These are phyloP conservation scores for Rhea americana DNA, from an alignment of 2,113 vertebrate genomes.

Conservation along the genomic window DNA sequence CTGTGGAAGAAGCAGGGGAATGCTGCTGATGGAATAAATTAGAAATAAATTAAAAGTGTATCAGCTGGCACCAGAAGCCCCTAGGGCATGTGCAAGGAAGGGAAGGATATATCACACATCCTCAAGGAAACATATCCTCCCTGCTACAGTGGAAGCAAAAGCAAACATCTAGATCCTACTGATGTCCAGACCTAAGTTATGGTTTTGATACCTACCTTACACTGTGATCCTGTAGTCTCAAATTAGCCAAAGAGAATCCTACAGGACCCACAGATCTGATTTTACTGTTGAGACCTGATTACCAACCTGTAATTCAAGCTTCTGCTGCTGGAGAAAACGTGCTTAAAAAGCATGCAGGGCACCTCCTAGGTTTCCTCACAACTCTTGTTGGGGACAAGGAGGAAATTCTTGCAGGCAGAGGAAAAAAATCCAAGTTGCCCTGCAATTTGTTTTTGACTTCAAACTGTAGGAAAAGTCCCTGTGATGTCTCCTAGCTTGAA, in stretches of 20 bases:
- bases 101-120: background rate
- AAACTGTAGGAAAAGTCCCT: background rate
- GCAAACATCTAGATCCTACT: background rate
- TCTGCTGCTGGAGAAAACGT: background rate
- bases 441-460: background rate
- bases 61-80: background rate
- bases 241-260: background rate
- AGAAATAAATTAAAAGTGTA: background rate
- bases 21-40: background rate
- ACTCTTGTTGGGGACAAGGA: no score
- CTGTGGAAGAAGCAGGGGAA: background rate
- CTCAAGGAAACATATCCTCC: background rate
- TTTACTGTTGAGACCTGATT: background rate
- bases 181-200: background rate
- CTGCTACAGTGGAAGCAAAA: background rate
- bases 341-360: background rate
- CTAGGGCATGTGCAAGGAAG: background rate
- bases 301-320: background rate
- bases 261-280: no score
- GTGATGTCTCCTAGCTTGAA: accelerated
- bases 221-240: no score
- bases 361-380: no score
- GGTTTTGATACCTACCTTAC: no score
- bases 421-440: background rate
- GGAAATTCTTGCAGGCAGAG: background rate